A percentile compares a stretch with the other conserved stretches of the same genome.
Conservation (phyloP, 2,888 invertebrate genomes). For the Laspeyria flexula region DNA sequence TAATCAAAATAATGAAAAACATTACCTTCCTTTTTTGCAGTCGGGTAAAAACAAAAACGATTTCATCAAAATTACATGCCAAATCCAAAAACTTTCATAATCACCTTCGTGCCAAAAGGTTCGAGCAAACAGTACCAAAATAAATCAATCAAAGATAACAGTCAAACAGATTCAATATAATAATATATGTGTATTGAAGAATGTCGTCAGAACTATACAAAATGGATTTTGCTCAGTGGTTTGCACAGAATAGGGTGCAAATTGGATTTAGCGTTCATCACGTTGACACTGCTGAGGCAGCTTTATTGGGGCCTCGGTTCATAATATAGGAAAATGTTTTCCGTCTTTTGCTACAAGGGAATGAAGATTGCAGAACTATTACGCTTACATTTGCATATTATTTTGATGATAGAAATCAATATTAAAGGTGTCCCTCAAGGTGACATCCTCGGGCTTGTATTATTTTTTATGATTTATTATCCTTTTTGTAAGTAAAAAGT, state of each 20-base stretch:
- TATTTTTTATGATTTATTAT: too few species aligned
- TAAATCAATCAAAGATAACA: conserved; percentile 6
- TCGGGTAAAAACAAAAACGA: too few species aligned
- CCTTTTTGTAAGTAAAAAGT: too few species aligned
- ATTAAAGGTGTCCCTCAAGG: too few species aligned
- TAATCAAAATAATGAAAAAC: too few species aligned
- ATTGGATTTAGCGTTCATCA: conserved; percentile 39
- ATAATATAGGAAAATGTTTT: conserved; percentile 6
- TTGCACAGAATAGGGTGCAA: conserved; percentile 37
- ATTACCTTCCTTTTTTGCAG: too few species aligned
- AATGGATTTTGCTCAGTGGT: conserved; percentile 28
- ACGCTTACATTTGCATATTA: neutral
- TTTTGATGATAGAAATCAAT: neutral
- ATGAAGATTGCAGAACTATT: neutral
- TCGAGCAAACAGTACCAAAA: neutral
- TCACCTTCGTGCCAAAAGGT: conserved; percentile 2
- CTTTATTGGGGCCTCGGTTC: conserved; percentile 4
- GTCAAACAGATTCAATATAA: conserved; percentile 5
- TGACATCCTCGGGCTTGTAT: too few species aligned
- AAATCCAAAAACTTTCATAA: neutral
- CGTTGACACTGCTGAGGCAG: conserved; percentile 20
- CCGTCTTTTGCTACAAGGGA: neutral
- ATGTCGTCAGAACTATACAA: conserved; percentile 2
- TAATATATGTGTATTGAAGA: conserved; percentile 1
- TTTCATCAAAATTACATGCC: too few species aligned